Conservation (phyloP, 2,113 vertebrate species). For the Noctilio leporinus region DNA sequence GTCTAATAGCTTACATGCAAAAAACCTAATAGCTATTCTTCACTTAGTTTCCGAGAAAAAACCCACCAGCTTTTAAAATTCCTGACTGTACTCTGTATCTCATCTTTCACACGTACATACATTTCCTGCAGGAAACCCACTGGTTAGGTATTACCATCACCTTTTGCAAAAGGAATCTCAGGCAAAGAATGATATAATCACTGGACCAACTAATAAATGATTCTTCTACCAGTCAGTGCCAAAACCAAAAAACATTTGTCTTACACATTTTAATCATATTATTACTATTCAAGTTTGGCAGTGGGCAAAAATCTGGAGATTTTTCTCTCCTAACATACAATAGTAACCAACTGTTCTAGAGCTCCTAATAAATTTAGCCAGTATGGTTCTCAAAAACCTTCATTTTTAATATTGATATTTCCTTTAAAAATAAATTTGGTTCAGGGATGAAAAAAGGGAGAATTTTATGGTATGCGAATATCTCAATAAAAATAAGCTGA, state of each 20-base stretch:
- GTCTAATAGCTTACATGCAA: not conserved
- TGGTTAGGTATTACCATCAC: not conserved
- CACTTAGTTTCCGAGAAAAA: not conserved
- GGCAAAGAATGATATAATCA: not conserved
- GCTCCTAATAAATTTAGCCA: not conserved
- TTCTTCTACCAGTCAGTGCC: not conserved
- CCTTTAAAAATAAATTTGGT: conserved; percentile 19
- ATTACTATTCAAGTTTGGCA: not conserved
- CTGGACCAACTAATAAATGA: not conserved
- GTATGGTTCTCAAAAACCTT: not conserved
- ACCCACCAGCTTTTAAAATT: conserved; percentile 1
- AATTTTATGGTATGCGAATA: not conserved
- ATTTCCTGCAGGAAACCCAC: conserved; percentile 18
- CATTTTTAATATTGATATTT: conserved; percentile 20
- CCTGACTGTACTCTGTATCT: not conserved
- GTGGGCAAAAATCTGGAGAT: not conserved
- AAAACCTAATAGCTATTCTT: not conserved
- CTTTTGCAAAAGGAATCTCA: conserved; percentile 29
- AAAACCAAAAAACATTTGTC: not conserved
- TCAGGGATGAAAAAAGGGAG: not conserved
- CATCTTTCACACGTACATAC: not conserved
- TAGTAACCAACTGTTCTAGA: not conserved
- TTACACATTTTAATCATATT: not conserved
- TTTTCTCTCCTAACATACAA: conserved; percentile 9
- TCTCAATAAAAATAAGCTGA: not conserved